phyloP scores from a whole-genome alignment of 2,797 vertebrate species.

The Ptychobarbus kaznakovi region DNA sequence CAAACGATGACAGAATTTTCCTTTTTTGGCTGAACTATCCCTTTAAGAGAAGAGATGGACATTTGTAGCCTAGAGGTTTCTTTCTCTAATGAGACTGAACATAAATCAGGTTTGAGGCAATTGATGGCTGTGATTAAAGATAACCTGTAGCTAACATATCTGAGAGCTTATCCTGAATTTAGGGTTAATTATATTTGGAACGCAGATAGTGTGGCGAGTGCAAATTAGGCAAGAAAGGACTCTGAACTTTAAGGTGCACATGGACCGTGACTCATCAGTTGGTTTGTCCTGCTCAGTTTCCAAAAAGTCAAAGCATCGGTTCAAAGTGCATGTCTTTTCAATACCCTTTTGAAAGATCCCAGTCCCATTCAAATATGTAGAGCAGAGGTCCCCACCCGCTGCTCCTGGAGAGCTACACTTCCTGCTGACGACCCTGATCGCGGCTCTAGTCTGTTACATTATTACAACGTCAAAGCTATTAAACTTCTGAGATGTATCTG shows the following conservation, averaged over 20 bases:
- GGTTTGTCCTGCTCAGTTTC: neutral
- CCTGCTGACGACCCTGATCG: neutral
- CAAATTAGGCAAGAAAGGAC: constrained; percentile 34
- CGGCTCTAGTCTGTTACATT: neutral
- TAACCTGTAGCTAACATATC: neutral
- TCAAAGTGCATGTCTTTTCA: constrained; percentile 12
- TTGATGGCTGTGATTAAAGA: neutral
- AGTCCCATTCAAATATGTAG: neutral
- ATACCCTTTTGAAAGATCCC: neutral
- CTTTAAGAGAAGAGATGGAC: neutral
- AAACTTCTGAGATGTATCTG: neutral
- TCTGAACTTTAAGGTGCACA: constrained; percentile 29
- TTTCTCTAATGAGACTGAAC: neutral
- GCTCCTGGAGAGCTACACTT: neutral
- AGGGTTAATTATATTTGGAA: neutral
- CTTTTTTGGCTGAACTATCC: neutral
- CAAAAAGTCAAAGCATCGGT: constrained; percentile 2
- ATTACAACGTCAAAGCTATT: neutral
- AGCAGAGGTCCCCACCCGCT: neutral
- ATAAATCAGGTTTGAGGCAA: neutral
- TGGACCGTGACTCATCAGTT: neutral
- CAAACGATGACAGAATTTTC: neutral
- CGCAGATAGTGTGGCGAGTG: neutral
- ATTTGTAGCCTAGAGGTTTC: neutral
- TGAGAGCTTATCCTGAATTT: neutral